Percentiles rank a stretch among this genome's conserved stretches.
Evolutionary conservation across 2,797 vertebrate genomes (phyloP).

Genomic region (Tauraco hartlaubi): DNA sequence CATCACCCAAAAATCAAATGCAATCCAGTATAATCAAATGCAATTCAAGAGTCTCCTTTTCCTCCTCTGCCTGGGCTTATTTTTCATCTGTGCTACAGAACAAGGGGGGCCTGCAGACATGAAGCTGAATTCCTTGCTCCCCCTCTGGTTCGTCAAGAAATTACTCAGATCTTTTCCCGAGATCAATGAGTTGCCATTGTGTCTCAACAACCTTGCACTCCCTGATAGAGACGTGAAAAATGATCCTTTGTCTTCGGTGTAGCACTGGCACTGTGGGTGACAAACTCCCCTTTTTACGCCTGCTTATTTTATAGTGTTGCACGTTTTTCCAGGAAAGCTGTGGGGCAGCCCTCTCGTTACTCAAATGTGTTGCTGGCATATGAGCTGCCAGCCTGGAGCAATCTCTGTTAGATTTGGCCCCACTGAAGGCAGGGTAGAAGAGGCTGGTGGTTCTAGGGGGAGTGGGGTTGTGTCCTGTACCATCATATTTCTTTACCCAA

Average conservation of each 20-base stretch:
- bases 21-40: background rate
- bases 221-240: conserved; percentile 14
- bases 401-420: background rate
- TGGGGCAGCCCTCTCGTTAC: background rate
- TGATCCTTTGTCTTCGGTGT: conserved; percentile 10
- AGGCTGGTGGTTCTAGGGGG: background rate
- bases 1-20: background rate
- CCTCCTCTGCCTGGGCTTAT: background rate
- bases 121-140: background rate
- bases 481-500: background rate
- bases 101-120: background rate
- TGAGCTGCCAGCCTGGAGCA: background rate
- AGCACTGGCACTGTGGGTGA: background rate
- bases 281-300: conserved; percentile 32
- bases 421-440: background rate
- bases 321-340: conserved; percentile 42
- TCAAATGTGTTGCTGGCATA: conserved; percentile 12
- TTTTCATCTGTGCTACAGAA: background rate
- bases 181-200: background rate
- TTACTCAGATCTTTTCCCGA: background rate
- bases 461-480: background rate
- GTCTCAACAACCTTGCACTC: conserved; percentile 9
- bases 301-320: background rate
- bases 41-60: background rate
- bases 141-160: conserved; percentile 34